phyloP scores from a whole-genome alignment of 2,113 vertebrate species.

The Myanophis thanlyinensis region DNA sequence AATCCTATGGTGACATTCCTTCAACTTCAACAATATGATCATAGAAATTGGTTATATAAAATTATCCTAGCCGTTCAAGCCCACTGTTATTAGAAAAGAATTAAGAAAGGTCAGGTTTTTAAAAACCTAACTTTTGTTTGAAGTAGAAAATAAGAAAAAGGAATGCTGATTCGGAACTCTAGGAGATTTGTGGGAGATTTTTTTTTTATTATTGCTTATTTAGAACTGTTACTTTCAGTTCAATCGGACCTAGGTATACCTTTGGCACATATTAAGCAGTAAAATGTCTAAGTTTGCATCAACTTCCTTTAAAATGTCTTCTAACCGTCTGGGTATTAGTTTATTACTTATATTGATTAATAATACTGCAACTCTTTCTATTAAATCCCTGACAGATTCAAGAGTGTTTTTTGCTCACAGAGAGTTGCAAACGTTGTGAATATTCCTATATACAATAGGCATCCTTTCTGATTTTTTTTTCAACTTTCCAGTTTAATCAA shows the following conservation, averaged over 20 bases:
- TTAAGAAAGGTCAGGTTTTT: constrained; percentile 45
- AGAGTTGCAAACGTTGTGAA: not conserved
- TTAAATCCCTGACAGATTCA: not conserved
- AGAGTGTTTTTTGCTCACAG: not conserved
- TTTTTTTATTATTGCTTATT: not conserved
- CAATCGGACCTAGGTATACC: not conserved
- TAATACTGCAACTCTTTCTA: not conserved
- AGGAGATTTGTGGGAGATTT: not conserved
- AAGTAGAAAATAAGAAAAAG: not conserved
- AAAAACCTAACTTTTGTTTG: constrained; percentile 25
- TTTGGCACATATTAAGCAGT: not conserved
- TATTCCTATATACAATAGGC: not conserved
- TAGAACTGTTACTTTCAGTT: not conserved
- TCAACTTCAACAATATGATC: rapidly evolving
- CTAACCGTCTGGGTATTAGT: rapidly evolving
- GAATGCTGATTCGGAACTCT: not conserved
- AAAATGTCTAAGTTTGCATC: constrained; percentile 30
- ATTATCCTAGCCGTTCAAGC: not conserved
- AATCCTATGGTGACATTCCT: constrained; percentile 33
- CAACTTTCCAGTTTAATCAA: not conserved
- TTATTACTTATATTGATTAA: not conserved
- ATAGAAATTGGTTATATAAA: constrained; percentile 27
- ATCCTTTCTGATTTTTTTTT: not conserved
- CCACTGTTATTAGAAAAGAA: constrained; percentile 32
- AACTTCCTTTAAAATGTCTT: not conserved